Evolutionary conservation across 2,888 invertebrate species (phyloP), one percentile per base, ranked within the genome.

Genomic region (Alcis repandata): DNA sequence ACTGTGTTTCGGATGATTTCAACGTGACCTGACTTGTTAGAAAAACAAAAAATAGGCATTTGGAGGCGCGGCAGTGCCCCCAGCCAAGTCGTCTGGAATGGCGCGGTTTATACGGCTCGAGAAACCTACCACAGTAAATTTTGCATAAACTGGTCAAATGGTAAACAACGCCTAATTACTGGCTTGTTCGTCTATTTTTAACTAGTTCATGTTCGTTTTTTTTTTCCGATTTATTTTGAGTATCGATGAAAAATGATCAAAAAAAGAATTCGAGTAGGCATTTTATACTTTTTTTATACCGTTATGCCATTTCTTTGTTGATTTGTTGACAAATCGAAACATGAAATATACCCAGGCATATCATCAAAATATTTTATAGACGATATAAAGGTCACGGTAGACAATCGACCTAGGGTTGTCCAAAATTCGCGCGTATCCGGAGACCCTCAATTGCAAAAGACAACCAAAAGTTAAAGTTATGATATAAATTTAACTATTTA

Each of bases 401-500:
- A 81, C 78, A 80, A 57, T 43, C 57, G 38, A 53, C 54, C 73
- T 78, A 86, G 84, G 86, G 88, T 89, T 89, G 91, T 90, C 88
- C 89, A 77, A 88, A 89, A 86, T 85, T 85, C 79, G 83, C 81
- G 85, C 83, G 83, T 82, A 83, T 84, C 86, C 87, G 83, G 84
- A 84, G 78, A 87, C 82, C 90, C 91, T 90, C 88, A 84, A 86
- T 82, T 88, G 88, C 89, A 89, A 92, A 91, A 92, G 90, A 91
- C 93, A 93, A 92, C 93, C 93, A 93, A 93, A 93, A 92, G 92
- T 90, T 92, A 91, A 92, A 83, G 87, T 92, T 92, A 92, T 89
- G 87, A 91, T 89, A 87, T 89, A 87, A 89, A 91, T 89, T 89
- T 89, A 89, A 91, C 89, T 91, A 91, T 91, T 92, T 91, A 90